Evolutionary conservation across 1,140 invertebrate species (phyloP), one percentile per base, ranked within the genome.

Genomic region (Drosophila tani): DNA sequence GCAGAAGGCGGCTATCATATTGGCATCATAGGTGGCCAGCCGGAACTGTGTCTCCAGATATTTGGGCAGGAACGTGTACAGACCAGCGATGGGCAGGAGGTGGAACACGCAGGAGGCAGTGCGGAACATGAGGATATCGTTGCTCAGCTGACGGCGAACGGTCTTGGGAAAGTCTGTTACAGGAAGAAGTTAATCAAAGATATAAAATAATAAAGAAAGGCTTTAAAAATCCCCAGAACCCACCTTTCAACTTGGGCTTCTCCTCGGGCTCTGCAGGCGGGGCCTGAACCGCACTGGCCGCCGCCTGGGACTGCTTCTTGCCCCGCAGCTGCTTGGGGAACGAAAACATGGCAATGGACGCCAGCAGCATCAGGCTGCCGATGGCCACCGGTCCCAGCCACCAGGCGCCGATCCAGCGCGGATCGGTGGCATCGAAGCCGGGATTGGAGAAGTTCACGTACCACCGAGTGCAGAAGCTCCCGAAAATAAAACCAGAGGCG

Each of bases 31-130:
- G 50, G 97, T 97, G 15, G 97, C 95, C 82, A 98, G 93, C 69
- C 97, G 94, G 93, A 98, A 99, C 94, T 98, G 97, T 51, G 96
- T 96, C 94, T 98, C 97, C 75, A 99, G 93, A 93, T 98, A 99
- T 93, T 99, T 99, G 53, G 98, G 98, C 81, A 98, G 94, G 93
- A 98, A 99, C 46, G 97, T 98, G 93, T 98, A 98, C 9, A 98
- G 94, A 5, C 97, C 98, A 63, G 97, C 97, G 77, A 98, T 97
- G 45, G 97, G 97, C 84, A 98, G 94, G 80, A 98, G 95, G 90
- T 98, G 97, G 9, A 99, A 94, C 17, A 98, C 97, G 62, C 96
- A 97, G 76, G 96, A 97, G 5, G 97, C 97, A 11, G 97, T 98
- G 19, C 97, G 94, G 91, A 96, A 96, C 95, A 98, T 97, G 27